Conservation (phyloP, 2,797 vertebrate species). For the Phrynocephalus vlangalii region DNA sequence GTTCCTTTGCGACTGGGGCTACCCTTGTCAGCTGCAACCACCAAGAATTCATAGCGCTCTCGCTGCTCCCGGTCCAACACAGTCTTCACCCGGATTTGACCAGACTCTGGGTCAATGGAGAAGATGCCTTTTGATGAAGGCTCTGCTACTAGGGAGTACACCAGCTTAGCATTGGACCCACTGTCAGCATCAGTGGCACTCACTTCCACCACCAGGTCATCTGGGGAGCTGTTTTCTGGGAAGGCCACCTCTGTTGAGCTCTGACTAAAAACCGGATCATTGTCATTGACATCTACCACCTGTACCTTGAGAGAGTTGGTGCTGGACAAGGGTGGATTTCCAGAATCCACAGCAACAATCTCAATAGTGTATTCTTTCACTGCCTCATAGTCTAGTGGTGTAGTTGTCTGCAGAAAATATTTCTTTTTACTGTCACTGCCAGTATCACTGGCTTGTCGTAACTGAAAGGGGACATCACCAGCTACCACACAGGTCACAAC, state of each 20-base stretch:
- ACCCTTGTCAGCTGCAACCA: slow-evolving; percentile 93
- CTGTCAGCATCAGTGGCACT: slow-evolving; percentile 92
- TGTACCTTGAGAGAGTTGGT: slow-evolving; percentile 95
- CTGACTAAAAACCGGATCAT: slow-evolving; percentile 90
- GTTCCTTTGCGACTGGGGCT: slow-evolving; percentile 93
- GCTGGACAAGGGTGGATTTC: slow-evolving; percentile 96
- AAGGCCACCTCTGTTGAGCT: slow-evolving; percentile 88
- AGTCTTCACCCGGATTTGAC: slow-evolving; percentile 90
- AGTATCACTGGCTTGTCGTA: slow-evolving; percentile 91
- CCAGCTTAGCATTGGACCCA: slow-evolving; percentile 90
- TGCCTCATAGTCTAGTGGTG: slow-evolving; percentile 90
- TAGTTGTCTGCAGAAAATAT: slow-evolving; percentile 96
- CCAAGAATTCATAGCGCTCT: slow-evolving; percentile 90
- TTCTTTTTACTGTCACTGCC: slow-evolving; percentile 95
- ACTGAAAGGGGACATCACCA: slow-evolving; percentile 93
- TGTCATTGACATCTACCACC: slow-evolving; percentile 95
- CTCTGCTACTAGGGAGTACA: slow-evolving; percentile 87
- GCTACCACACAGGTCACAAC: slow-evolving; percentile 97
- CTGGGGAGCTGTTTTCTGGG: slow-evolving; percentile 90
- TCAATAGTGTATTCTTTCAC: slow-evolving; percentile 94
- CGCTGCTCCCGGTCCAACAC: slow-evolving; percentile 90
- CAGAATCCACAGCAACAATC: slow-evolving; percentile 96
- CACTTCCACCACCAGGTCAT: slow-evolving; percentile 87
- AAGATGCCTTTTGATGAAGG: slow-evolving; percentile 86
- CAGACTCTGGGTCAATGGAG: slow-evolving; percentile 86